Evolutionary conservation across 1,140 invertebrate species (phyloP).

Genomic region (Stegodyphus mimosarum): DNA sequence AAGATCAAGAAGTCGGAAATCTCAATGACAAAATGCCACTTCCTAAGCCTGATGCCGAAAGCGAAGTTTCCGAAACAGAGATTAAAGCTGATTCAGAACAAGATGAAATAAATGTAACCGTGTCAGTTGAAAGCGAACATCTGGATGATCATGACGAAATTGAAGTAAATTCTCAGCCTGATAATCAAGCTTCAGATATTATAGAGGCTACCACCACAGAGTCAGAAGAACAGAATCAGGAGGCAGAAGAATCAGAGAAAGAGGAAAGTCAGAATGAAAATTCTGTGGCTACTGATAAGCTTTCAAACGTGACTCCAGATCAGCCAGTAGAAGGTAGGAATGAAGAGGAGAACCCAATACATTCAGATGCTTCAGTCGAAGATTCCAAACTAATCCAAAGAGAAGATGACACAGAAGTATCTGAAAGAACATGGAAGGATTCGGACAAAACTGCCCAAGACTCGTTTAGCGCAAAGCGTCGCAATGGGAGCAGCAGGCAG

Average conservation of each 20-base stretch:
- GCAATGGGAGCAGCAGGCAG: conserved; percentile 39
- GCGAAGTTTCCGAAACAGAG: neutral
- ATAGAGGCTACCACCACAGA: neutral
- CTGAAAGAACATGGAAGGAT: conserved; percentile 1
- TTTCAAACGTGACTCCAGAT: neutral
- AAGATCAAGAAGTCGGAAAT: too few relatives aligned
- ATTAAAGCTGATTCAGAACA: neutral
- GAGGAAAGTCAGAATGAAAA: neutral
- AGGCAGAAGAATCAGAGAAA: conserved; percentile 1
- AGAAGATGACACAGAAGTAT: conserved; percentile 9
- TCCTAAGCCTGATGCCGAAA: neutral
- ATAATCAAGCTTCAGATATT: neutral
- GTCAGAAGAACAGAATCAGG: neutral
- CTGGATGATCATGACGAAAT: neutral
- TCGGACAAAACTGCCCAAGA: neutral
- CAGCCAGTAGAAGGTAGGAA: neutral
- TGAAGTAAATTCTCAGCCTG: neutral
- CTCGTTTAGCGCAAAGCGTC: conserved; percentile 20
- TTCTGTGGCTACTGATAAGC: neutral
- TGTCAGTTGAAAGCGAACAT: too few relatives aligned
- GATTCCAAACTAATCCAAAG: neutral
- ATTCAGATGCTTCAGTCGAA: neutral
- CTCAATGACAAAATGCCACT: neutral
- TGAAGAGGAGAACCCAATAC: neutral
- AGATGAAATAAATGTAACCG: too few relatives aligned